Evolutionary conservation across 2,113 vertebrate genomes (phyloP).

Genomic region (Emydura subglobosa): DNA sequence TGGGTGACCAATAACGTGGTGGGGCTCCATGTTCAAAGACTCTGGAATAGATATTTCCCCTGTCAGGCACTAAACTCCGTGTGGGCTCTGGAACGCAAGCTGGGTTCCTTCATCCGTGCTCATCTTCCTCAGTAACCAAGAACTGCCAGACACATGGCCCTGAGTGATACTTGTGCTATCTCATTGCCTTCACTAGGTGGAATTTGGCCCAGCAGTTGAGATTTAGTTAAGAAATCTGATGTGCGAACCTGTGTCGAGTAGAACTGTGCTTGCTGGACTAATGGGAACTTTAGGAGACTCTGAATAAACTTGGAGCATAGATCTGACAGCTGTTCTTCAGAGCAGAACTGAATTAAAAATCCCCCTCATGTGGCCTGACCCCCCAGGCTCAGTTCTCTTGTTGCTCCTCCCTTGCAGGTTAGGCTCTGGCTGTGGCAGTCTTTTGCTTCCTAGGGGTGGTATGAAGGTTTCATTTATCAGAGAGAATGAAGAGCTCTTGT

Average conservation of each 20-base stretch:
- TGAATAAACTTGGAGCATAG: background rate
- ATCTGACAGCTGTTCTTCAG: background rate
- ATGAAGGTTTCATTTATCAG: background rate
- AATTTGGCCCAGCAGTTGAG: background rate
- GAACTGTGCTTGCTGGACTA: background rate
- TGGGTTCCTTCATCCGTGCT: background rate
- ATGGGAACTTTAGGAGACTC: no score
- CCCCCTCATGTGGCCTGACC: background rate
- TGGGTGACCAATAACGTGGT: background rate
- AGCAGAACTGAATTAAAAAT: background rate
- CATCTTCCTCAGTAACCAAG: background rate
- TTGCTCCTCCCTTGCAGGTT: background rate
- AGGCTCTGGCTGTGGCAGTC: background rate
- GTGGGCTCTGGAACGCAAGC: background rate
- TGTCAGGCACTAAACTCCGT: background rate
- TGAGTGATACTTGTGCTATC: background rate
- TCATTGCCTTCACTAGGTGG: background rate
- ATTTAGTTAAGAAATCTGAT: background rate
- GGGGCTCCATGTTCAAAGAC: background rate
- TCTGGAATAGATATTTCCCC: background rate
- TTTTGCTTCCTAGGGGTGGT: background rate
- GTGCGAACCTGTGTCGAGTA: background rate
- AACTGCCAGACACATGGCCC: background rate
- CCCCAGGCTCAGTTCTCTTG: background rate
- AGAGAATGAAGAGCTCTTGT: no score